phyloP scores from a whole-genome alignment of 1,140 invertebrate species.

The Musca domestica region DNA sequence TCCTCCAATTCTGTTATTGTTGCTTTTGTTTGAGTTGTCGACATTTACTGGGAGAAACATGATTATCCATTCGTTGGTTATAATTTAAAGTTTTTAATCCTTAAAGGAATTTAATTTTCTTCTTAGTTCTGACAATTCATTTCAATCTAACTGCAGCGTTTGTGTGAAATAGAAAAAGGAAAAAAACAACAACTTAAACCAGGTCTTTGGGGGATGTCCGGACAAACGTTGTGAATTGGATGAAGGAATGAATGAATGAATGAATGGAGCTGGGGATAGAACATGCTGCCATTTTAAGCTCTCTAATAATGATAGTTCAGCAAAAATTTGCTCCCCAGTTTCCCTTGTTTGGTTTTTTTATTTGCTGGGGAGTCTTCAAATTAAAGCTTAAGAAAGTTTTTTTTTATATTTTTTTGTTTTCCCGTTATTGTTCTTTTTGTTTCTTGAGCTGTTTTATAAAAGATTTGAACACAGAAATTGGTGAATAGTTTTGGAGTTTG shows the following conservation, averaged over 20 bases:
- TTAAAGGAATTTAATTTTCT: conserved; percentile 19
- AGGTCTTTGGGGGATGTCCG: too few species aligned
- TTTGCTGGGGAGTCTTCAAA: not conserved
- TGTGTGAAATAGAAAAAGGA: too few species aligned
- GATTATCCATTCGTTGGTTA: not conserved
- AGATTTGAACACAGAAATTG: not conserved
- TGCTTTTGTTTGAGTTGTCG: too few species aligned
- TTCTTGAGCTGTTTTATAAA: too few species aligned
- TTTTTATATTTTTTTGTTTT: not conserved
- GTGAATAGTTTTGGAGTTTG: not conserved
- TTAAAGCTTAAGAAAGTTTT: conserved; percentile 21
- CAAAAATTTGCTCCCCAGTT: not conserved
- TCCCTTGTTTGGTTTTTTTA: not conserved
- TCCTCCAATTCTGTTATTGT: too few species aligned
- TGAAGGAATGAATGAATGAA: too few species aligned
- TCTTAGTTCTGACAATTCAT: not conserved
- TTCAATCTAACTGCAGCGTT: too few species aligned
- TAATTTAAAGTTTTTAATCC: conserved; percentile 22
- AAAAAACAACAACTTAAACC: too few species aligned
- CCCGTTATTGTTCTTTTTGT: not conserved
- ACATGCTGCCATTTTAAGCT: not conserved
- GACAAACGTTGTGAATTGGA: too few species aligned
- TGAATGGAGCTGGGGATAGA: too few species aligned
- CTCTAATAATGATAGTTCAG: conserved; percentile 1
- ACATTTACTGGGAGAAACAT: too few species aligned